Evolutionary conservation across 2,113 vertebrate genomes (phyloP), one percentile per base, ranked within the genome.

Genomic region (Orientallactaga bullata): DNA sequence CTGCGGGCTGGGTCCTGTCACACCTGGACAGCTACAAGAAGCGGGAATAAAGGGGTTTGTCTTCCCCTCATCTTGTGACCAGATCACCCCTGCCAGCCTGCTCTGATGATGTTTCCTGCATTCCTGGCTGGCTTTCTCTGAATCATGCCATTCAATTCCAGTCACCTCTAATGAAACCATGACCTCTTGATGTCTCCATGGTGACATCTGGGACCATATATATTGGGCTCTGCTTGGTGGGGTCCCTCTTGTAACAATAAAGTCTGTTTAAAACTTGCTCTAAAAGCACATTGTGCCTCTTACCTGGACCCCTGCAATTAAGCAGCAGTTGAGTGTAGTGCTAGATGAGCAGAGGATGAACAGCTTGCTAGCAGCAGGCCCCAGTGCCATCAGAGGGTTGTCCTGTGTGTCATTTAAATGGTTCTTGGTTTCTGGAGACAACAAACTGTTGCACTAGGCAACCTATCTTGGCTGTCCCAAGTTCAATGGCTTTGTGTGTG

Each of bases 1-100:
- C 97, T 0, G 5, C 96, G 0, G 97, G 93, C 82, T 98, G 97
- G 95, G 30, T 98, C 81, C 68, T 98, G 69, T 61, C 95, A 8
- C 84, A 98, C 60, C 51, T 98, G 91, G 96, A 97, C 9, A 79
- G 0, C 88, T 98, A 98, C 96, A 98, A 97, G 96, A 97, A 96
- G 73, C 86, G 82, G 74, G 96, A 97, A 10, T 98, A 92, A 98
- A 51, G 81, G 88, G 82, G 74, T 7, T 61, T 4, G 60, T 1
- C 10, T n/a, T 51, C 47, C 5, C 16, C 37, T 71, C 79, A 7
- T 18, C 81, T 73, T 30, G 21, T 17, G 81, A 51, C 78, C 86
- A 42, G 81, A 77, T 28, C 79, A 68, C 37, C 72, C 68, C n/a
- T 15, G 11, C 51, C 37, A 18, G 26, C 84, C 94, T 51, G 3